Base-by-base conservation (phyloP, 2,113 vertebrate species). In the Axis porcinus region DNA sequence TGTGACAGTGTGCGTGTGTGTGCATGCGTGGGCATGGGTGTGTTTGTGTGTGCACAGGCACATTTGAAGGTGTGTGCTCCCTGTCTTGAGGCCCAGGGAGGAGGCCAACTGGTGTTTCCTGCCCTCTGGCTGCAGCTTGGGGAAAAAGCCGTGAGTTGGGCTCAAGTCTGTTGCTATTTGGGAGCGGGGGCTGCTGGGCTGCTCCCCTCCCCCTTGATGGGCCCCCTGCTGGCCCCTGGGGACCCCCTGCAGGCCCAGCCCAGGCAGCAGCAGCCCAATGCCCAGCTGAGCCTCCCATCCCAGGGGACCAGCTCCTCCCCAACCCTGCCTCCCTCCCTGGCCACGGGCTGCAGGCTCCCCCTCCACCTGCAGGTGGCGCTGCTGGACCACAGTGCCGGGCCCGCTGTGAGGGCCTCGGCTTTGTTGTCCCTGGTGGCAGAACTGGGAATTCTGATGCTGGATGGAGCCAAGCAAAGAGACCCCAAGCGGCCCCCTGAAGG, bases 21-120 rank as follows among this genome's bases (percentile, higher is more conserved):
- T 17, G 12, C 27, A 5, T 28, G 10, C 2, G 2, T 19, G 25
- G 67, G 64, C 30, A 6, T 67, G 4, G 9, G 16, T 76, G 52
- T 45, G 33, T 17, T 30, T 3, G 6, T 54, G 33, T 45, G 21
- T 28, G 54, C 11, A 13, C 1, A 13, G 27, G 33, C 43, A 55
- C 17, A 21, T 23, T 36, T 1, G 15, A 60, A 64, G 50, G 28
- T 9, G 1, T 1, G 27, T 70, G 45, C n/a, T 70, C 58, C 25
- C 28, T 13, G 27, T 43, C 1, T 10, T 21, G 70, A 52, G 52
- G 67, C 36, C 33, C 13, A 8, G n/a, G 62, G 36, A 6, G 14
- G 15, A 3, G 8, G 25, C 21, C 43, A 43, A 3, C 2, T 16
- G n/a, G 0, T 12, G 40, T 10, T 33, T 1, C 36, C 12, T 76